Evolutionary conservation across 2,113 vertebrate species (phyloP).

Genomic region (Carlito syrichta): DNA sequence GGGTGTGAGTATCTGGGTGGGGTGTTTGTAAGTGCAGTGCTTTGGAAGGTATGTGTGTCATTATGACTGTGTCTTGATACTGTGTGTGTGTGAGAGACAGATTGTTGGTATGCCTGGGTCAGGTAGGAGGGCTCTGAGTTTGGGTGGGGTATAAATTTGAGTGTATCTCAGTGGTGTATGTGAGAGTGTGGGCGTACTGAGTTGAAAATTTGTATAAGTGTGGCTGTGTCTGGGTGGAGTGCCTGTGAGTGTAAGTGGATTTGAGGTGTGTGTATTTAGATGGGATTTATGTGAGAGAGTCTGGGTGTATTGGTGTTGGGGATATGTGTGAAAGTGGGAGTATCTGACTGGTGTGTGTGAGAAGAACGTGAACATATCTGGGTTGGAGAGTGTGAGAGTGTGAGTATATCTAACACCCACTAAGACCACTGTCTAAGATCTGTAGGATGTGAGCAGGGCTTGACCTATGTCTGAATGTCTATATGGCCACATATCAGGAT

Average conservation of each 20-base stretch:
- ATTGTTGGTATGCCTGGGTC: neutral
- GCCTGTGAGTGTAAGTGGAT: neutral
- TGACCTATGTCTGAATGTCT: neutral
- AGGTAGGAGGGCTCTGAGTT: neutral
- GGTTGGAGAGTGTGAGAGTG: neutral
- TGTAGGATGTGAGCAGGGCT: neutral
- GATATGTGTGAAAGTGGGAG: neutral
- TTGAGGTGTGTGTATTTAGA: constrained; percentile 29
- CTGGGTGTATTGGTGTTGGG: neutral
- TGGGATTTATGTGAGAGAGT: constrained; percentile 12
- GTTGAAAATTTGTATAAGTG: neutral
- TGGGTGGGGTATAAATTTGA: neutral
- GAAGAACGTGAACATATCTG: neutral
- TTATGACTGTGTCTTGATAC: neutral
- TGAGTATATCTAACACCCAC: neutral
- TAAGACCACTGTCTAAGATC: neutral
- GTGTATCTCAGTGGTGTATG: neutral
- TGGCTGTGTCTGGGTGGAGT: constrained; percentile 17
- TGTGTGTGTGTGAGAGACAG: neutral
- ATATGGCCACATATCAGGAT: neutral
- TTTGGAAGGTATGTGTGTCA: constrained; percentile 9
- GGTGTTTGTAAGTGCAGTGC: neutral
- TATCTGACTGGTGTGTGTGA: constrained; percentile 6
- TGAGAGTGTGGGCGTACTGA: constrained; percentile 16
- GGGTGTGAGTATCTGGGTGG: constrained; percentile 2